Conservation (phyloP, 2,797 vertebrate species). For the Euthynnus affinis region DNA sequence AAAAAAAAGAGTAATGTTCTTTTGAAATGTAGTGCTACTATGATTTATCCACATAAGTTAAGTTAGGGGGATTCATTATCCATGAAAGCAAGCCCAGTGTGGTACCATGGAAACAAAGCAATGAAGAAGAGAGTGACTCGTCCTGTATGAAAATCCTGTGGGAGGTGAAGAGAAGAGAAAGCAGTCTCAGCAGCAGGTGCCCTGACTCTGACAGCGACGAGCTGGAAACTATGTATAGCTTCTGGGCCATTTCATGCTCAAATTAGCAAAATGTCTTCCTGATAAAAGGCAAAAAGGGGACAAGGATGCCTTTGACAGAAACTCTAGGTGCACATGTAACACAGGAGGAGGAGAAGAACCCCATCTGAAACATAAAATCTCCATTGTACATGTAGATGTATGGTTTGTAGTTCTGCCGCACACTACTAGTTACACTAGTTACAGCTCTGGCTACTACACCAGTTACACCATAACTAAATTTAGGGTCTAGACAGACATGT, state of each 20-base stretch:
- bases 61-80: not conserved
- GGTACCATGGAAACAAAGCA: constrained; percentile 52
- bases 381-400: not conserved
- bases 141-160: constrained; percentile 47
- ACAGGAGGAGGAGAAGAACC: not conserved
- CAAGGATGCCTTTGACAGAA: constrained; percentile 39
- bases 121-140: constrained; percentile 13
- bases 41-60: not conserved
- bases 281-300: constrained; percentile 31
- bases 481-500: not conserved
- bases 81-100: constrained; percentile 12
- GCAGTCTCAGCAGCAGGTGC: constrained; percentile 49
- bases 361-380: constrained; percentile 22
- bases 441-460: not conserved
- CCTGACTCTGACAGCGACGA: constrained; percentile 53
- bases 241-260: constrained; percentile 68
- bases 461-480: not conserved
- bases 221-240: constrained; percentile 58
- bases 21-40: not conserved
- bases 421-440: not conserved
- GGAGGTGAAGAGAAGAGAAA: constrained; percentile 52
- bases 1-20: not conserved
- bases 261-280: constrained; percentile 56
- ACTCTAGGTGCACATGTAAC: constrained; percentile 13
- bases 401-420: not conserved